These are phyloP conservation scores for Rhinichthys osculus DNA, from an alignment of 2,797 vertebrate genomes.

Conservation along the genomic window DNA sequence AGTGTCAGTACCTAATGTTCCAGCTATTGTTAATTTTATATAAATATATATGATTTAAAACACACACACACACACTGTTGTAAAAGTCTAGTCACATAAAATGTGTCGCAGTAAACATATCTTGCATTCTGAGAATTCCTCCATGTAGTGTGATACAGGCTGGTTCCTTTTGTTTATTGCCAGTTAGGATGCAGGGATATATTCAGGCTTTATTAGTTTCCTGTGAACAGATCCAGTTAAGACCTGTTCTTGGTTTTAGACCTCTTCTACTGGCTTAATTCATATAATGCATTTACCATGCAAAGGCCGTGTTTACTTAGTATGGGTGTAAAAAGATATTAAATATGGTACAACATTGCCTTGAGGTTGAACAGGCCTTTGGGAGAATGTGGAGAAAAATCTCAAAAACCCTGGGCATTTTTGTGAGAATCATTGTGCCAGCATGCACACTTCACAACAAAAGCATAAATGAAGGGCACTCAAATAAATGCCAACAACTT, in stretches of 20 bases:
- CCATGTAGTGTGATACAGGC: slow-evolving; percentile 10
- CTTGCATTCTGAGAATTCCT: slow-evolving; percentile 22
- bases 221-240: slow-evolving; percentile 22
- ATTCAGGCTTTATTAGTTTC: slow-evolving; percentile 39
- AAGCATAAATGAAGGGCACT: neutral
- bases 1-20: neutral
- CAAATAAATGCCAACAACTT: neutral
- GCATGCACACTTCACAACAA: neutral
- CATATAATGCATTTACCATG: neutral
- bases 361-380: neutral
- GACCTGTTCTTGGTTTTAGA: neutral
- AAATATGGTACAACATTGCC: neutral
- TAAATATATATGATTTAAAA: neutral
- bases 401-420: neutral
- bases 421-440: neutral
- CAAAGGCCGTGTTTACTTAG: neutral
- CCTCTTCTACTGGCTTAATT: neutral
- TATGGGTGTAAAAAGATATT: neutral
- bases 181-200: slow-evolving; percentile 18
- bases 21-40: neutral
- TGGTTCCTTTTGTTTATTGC: slow-evolving; percentile 15
- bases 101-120: slow-evolving; percentile 22
- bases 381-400: neutral
- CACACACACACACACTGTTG: neutral
- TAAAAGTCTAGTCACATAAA: slow-evolving; percentile 16